Evolutionary conservation across 23 tunicate genomes (phyloP).

Genomic region (Styela plicata): DNA sequence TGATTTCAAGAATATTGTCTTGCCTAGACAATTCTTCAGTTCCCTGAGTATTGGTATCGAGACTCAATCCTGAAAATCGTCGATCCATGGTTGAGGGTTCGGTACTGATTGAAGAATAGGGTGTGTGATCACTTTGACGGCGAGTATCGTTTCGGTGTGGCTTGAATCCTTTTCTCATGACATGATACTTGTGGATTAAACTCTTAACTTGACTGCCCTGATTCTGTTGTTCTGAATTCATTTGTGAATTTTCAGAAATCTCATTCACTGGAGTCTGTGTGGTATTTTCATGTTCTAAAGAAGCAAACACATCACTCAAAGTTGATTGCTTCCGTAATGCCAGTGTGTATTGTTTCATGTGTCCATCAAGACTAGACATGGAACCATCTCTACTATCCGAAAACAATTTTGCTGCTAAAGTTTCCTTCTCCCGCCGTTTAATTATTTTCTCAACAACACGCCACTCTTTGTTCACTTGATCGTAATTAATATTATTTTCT

Average conservation of each 20-base stretch:
- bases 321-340: slow-evolving; percentile 25
- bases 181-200: neutral
- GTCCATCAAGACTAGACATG: slow-evolving; percentile 17
- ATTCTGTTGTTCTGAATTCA: neutral
- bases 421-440: neutral
- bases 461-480: slow-evolving; percentile 38
- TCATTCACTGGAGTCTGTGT: neutral
- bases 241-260: neutral
- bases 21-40: neutral
- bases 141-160: neutral
- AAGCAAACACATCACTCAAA: slow-evolving; percentile 25
- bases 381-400: slow-evolving; percentile 17
- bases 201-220: neutral
- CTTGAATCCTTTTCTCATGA: neutral
- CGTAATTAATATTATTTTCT: slow-evolving; percentile 6
- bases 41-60: neutral
- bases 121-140: slow-evolving; percentile 15
- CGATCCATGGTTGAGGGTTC: slow-evolving; percentile 16
- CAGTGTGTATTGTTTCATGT: neutral
- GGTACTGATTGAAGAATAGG: slow-evolving; percentile 30
- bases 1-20: slow-evolving; percentile 12
- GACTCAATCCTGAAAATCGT: neutral
- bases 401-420: slow-evolving; percentile 14
- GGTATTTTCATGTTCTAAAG: slow-evolving; percentile 8
- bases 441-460: slow-evolving; percentile 30